A percentile compares a stretch with the other conserved stretches of the same genome.
These are phyloP conservation scores for Tachycineta bicolor DNA, from an alignment of 2,113 vertebrate genomes.

Conservation along the genomic window DNA sequence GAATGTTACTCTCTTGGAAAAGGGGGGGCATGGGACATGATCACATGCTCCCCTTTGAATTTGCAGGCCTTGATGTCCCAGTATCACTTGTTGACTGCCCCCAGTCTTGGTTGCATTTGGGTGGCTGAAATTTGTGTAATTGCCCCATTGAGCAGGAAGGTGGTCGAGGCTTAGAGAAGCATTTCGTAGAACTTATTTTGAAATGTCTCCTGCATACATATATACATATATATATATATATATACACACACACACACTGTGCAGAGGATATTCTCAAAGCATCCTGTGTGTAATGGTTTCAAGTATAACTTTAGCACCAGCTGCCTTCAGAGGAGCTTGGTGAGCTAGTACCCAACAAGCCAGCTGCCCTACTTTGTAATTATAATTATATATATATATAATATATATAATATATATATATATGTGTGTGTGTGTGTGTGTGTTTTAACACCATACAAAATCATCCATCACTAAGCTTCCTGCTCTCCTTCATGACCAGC, in stretches of 20 bases:
- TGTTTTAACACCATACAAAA: slow-evolving; percentile 7
- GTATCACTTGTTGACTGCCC: not conserved
- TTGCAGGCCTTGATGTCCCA: not conserved
- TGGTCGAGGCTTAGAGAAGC: not conserved
- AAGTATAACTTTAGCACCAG: not conserved
- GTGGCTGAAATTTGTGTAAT: not conserved
- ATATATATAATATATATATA: too few species aligned
- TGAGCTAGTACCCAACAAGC: not conserved
- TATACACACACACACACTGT: not conserved
- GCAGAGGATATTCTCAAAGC: slow-evolving; percentile 24
- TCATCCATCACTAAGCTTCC: not conserved
- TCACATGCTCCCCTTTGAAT: not conserved
- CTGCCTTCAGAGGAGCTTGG: not conserved
- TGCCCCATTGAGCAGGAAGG: not conserved
- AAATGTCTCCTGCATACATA: not conserved
- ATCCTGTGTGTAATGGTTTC: not conserved
- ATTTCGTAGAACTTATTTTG: not conserved
- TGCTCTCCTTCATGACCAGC: not conserved
- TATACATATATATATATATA: not conserved
- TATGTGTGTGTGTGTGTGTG: not conserved
- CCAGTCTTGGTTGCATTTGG: not conserved
- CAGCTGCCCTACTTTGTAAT: not conserved
- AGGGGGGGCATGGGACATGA: not conserved
- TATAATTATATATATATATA: not conserved
- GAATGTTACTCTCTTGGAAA: not conserved